Evolutionary conservation across 2,113 vertebrate species (phyloP).

Genomic region (Triplophysa dalaica): DNA sequence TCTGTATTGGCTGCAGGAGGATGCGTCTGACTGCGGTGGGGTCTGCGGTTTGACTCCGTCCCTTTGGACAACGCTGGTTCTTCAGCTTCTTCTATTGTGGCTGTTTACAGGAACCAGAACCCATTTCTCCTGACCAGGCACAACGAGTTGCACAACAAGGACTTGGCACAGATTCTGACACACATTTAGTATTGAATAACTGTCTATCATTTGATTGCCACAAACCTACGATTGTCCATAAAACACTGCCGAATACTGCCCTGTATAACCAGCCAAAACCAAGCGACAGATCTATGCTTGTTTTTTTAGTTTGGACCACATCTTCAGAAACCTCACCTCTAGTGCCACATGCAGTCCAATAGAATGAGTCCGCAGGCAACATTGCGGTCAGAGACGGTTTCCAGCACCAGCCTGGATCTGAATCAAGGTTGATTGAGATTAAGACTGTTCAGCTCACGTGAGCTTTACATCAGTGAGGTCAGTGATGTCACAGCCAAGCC

Average conservation of each 20-base stretch:
- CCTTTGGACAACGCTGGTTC: slow-evolving; percentile 80
- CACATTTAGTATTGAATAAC: neutral
- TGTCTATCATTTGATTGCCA: neutral
- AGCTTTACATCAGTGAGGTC: slow-evolving; percentile 15
- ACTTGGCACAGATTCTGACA: slow-evolving; percentile 36
- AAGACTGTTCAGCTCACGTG: slow-evolving; percentile 23
- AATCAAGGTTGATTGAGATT: neutral
- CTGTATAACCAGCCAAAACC: neutral
- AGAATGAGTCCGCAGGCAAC: neutral
- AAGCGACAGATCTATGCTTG: neutral
- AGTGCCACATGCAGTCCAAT: slow-evolving; percentile 19
- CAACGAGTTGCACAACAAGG: neutral
- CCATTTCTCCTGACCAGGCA: slow-evolving; percentile 82
- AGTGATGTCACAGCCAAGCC: slow-evolving; percentile 25
- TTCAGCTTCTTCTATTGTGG: slow-evolving; percentile 89
- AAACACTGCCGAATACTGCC: slow-evolving; percentile 24
- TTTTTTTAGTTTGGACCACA: neutral
- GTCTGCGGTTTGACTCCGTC: slow-evolving; percentile 83
- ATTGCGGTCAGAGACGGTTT: neutral
- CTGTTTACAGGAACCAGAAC: slow-evolving; percentile 78
- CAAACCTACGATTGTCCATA: slow-evolving; percentile 42
- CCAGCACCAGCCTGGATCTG: slow-evolving; percentile 6
- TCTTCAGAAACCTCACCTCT: slow-evolving; percentile 4
- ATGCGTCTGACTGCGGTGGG: slow-evolving; percentile 91
- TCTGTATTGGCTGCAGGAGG: slow-evolving; percentile 80